A percentile compares a stretch with the other conserved stretches of the same genome.
Conservation (phyloP, 2,113 vertebrate species). For the Poecile atricapillus region DNA sequence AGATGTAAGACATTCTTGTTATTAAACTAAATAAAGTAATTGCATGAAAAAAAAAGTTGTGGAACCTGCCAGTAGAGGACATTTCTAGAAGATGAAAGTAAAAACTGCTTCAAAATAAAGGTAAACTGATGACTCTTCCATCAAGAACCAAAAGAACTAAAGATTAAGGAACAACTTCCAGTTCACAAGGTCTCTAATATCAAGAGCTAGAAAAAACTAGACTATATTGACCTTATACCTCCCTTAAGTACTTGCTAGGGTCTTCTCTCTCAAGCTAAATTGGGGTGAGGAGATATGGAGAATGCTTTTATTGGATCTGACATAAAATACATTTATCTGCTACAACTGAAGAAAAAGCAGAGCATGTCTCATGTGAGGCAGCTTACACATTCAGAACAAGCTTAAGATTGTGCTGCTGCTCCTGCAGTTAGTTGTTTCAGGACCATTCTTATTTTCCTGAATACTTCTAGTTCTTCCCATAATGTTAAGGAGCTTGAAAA, state of each 20-base stretch:
- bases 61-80: neutral
- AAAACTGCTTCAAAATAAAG: neutral
- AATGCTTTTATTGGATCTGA: neutral
- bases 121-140: neutral
- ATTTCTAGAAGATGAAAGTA: neutral
- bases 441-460: neutral
- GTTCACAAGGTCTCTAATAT: neutral
- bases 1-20: neutral
- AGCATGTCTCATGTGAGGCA: neutral
- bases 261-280: neutral
- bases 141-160: neutral
- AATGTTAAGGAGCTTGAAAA: neutral
- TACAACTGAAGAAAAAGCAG: neutral
- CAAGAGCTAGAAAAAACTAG: neutral
- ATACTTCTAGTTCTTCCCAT: neutral
- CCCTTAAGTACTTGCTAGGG: neutral
- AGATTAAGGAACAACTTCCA: neutral
- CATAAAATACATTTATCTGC: neutral
- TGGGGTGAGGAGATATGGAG: neutral
- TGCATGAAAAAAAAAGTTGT: neutral
- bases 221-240: neutral
- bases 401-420: neutral
- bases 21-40: neutral
- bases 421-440: neutral
- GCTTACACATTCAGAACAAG: fast-evolving